Percentiles rank a stretch among this genome's conserved stretches.
phyloP scores from a whole-genome alignment of 2,888 invertebrate species.

The Drosophila incognita region DNA sequence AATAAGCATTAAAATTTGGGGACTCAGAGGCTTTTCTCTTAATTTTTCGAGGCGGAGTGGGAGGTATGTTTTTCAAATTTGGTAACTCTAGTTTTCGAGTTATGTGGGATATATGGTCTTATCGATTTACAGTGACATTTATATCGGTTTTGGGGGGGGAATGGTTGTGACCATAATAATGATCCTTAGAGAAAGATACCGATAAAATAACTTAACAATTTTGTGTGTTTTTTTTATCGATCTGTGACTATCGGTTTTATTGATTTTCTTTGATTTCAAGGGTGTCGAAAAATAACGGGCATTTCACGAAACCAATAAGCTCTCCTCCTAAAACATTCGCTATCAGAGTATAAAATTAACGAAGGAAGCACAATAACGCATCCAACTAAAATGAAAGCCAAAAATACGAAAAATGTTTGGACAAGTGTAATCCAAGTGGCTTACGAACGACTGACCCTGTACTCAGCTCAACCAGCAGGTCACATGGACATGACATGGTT shows the following conservation, averaged over 20 bases:
- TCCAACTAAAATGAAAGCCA: constrained; percentile 32
- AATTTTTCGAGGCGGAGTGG: background rate
- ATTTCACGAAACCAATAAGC: background rate
- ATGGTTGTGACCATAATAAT: background rate
- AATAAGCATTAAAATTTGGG: background rate
- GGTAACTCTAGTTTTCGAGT: background rate
- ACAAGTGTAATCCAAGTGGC: constrained; percentile 67
- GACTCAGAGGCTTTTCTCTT: too few relatives aligned
- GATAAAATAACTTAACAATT: background rate
- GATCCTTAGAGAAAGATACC: background rate
- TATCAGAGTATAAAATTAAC: constrained; percentile 4
- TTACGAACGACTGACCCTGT: constrained; percentile 28
- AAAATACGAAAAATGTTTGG: constrained; percentile 47
- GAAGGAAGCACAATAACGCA: constrained; percentile 26
- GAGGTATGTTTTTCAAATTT: background rate
- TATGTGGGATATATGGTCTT: background rate
- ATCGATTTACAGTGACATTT: background rate
- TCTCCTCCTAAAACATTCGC: background rate
- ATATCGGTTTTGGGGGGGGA: background rate
- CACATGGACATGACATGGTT: constrained; percentile 18
- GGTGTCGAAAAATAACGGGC: background rate
- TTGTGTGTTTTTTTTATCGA: background rate
- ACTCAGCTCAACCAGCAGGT: background rate
- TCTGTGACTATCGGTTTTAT: background rate
- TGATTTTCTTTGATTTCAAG: background rate